Conservation (phyloP, 2,888 invertebrate genomes). For the Tinea trinotella region DNA sequence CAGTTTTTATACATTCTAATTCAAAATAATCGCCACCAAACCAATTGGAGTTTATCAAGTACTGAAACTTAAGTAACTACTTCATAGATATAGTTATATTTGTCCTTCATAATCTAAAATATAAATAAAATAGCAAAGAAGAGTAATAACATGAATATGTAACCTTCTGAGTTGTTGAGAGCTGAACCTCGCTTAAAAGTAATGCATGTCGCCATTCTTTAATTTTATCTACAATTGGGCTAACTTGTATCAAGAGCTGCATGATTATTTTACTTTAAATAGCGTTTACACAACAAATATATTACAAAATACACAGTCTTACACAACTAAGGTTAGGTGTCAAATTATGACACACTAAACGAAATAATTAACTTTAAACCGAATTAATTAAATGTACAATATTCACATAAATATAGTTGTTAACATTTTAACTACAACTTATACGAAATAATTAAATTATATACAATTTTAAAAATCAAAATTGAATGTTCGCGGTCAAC, state of each 20-base stretch:
- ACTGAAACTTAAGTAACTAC: too few relatives aligned
- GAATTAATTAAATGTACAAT: background rate
- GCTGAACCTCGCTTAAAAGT: constrained; percentile 61
- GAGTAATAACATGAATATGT: constrained; percentile 23
- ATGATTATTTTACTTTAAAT: constrained; percentile 32
- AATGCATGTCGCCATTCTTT: constrained; percentile 63
- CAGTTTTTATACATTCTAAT: too few relatives aligned
- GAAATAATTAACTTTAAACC: background rate
- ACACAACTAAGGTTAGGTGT: constrained; percentile 13
- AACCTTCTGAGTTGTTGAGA: constrained; percentile 82
- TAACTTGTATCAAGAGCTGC: constrained; percentile 70
- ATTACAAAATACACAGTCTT: constrained; percentile 7
- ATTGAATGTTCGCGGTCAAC: constrained; percentile 8
- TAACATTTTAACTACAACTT: background rate
- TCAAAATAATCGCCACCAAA: too few relatives aligned
- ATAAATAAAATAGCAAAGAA: constrained; percentile 66
- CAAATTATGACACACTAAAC: constrained; percentile 4
- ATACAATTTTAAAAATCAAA: background rate
- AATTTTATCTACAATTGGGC: constrained; percentile 67
- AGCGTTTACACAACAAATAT: background rate
- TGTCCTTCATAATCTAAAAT: too few relatives aligned
- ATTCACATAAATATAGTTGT: background rate
- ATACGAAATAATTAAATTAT: background rate
- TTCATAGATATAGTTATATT: too few relatives aligned
- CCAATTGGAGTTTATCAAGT: too few relatives aligned